Percentiles rank a stretch among this genome's conserved stretches.
These are phyloP conservation scores for Ophthalmolycus amberensis DNA, from an alignment of 2,113 vertebrate species.

Conservation along the genomic window DNA sequence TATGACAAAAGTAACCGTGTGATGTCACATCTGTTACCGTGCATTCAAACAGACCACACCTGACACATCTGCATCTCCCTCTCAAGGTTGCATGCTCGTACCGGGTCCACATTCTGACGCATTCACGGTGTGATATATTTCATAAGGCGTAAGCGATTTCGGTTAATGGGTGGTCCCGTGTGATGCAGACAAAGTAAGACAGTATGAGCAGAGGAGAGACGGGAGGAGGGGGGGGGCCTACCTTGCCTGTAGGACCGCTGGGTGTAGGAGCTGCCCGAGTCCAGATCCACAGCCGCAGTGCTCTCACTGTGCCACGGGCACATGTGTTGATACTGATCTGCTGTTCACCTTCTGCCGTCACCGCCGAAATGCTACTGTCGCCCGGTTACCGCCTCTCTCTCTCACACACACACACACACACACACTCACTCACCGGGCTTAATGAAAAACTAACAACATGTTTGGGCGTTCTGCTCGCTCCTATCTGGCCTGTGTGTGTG, in stretches of 20 bases:
- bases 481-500: not conserved
- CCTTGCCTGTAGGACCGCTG: slow-evolving; percentile 42
- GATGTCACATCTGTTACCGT: not conserved
- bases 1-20: not conserved
- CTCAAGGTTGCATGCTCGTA: slow-evolving; percentile 55
- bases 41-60: slow-evolving; percentile 7
- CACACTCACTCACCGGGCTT: not conserved
- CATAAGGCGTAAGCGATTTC: not conserved
- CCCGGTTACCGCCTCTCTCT: not conserved
- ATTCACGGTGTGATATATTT: not conserved
- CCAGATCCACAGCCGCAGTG: slow-evolving; percentile 73
- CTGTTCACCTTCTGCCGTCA: slow-evolving; percentile 32
- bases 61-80: slow-evolving; percentile 43
- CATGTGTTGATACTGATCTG: slow-evolving; percentile 60
- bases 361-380: not conserved
- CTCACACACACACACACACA: not conserved
- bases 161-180: not conserved
- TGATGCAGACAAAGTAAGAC: slow-evolving; percentile 8
- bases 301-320: slow-evolving; percentile 41
- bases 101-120: slow-evolving; percentile 35
- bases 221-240: slow-evolving; percentile 30
- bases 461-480: slow-evolving; percentile 5
- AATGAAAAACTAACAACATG: slow-evolving; percentile 1
- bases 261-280: slow-evolving; percentile 50
- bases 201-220: not conserved